Conservation (phyloP, 2,797 vertebrate genomes). For the Taeniopygia guttata region DNA sequence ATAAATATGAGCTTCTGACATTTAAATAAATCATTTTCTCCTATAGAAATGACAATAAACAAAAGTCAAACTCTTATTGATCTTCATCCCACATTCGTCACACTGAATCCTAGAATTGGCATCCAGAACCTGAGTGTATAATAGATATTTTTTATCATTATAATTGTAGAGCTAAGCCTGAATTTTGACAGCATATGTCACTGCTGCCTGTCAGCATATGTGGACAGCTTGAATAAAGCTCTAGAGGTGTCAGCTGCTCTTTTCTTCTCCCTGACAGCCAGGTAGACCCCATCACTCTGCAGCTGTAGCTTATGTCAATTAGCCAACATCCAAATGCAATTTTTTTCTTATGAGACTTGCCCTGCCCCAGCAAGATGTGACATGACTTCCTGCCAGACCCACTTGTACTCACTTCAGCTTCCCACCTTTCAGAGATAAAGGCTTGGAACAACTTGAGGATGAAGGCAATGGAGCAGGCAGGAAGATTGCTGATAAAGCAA, state of each 20-base stretch:
- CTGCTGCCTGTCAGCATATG: not conserved
- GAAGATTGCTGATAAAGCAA: not conserved
- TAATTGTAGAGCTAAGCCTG: not conserved
- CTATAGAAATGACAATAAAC: not conserved
- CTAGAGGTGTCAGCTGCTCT: not conserved
- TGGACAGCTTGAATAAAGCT: not conserved
- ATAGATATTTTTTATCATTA: not conserved
- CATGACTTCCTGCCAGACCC: not conserved
- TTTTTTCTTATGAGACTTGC: not conserved
- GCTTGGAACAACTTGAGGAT: not conserved
- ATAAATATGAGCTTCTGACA: conserved; percentile 2
- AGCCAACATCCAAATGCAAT: not conserved
- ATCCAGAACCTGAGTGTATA: not conserved
- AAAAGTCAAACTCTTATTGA: not conserved
- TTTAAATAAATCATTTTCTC: conserved; percentile 32
- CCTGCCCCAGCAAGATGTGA: not conserved
- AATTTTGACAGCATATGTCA: not conserved
- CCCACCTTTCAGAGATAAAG: not conserved
- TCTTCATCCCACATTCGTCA: not conserved
- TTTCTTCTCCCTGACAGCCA: not conserved
- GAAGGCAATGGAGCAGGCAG: not conserved
- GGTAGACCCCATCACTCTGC: not conserved
- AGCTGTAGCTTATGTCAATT: not conserved
- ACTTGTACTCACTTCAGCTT: not conserved
- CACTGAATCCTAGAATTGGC: not conserved